A percentile compares a stretch with the other conserved stretches of the same genome.
Conservation (phyloP, 2,888 invertebrate genomes). For the Omphaloscelis lunosa region DNA sequence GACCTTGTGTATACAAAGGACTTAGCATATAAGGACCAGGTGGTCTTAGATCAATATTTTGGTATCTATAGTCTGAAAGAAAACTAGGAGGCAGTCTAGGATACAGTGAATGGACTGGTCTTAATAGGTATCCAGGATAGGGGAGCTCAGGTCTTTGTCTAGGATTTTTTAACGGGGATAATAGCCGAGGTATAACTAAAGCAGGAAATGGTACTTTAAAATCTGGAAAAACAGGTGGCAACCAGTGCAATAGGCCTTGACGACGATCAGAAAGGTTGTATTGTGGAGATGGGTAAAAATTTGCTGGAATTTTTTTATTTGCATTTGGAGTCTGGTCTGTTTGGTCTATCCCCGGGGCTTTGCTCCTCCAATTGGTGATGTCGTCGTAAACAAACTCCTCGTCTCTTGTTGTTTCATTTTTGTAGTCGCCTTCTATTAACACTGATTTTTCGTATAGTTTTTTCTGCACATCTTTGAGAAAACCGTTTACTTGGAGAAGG, state of each 20-base stretch:
- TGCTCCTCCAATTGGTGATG: background rate
- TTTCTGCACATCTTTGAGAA: background rate
- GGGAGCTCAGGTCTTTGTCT: no score
- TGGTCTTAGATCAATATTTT: constrained; percentile 10
- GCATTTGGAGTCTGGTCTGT: background rate
- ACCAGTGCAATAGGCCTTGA: no score
- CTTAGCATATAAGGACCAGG: no score
- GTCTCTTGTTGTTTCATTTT: background rate
- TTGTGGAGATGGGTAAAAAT: background rate
- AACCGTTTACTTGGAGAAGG: background rate
- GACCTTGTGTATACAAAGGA: background rate
- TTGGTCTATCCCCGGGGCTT: background rate
- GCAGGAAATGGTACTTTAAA: background rate
- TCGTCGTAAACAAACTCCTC: background rate
- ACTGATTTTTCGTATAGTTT: background rate
- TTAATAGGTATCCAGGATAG: background rate
- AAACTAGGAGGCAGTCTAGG: background rate
- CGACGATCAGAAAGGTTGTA: background rate
- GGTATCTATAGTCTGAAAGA: background rate
- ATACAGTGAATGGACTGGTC: background rate
- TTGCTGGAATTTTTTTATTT: rapidly evolving
- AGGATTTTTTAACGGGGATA: background rate
- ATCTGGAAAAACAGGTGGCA: no score
- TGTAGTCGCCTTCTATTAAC: background rate
- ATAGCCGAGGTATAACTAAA: no score